phyloP scores from a whole-genome alignment of 2,113 vertebrate genomes.

The Alexandromys fortis region DNA sequence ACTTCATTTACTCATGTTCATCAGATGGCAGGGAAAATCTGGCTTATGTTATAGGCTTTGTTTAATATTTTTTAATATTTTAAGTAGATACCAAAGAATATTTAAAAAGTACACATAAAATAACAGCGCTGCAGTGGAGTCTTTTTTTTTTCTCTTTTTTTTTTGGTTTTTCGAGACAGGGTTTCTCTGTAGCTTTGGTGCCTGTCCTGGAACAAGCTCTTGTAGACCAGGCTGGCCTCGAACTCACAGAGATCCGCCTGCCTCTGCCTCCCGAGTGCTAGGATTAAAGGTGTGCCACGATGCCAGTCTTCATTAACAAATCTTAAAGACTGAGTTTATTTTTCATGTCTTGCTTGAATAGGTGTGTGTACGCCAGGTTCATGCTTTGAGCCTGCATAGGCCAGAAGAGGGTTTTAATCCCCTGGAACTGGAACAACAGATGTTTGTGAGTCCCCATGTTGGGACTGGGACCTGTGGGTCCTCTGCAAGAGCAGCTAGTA shows the following conservation, averaged over 20 bases:
- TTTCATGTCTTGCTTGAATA: background rate
- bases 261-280: background rate
- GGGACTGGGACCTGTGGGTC: background rate
- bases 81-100: constrained; percentile 19
- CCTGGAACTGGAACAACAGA: background rate
- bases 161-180: too few species aligned
- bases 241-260: background rate
- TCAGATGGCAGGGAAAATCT: background rate
- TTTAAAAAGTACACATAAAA: background rate
- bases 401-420: background rate
- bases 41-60: background rate
- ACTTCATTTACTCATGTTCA: background rate
- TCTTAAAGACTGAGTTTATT: background rate
- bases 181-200: too few species aligned
- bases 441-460: background rate
- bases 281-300: background rate
- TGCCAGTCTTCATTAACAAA: background rate
- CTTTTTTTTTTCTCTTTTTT: too few species aligned
- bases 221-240: background rate
- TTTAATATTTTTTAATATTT: background rate
- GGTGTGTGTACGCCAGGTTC: background rate
- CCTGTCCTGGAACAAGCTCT: background rate
- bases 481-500: background rate
- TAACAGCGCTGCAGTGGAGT: background rate
- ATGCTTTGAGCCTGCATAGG: background rate